Base-by-base conservation (phyloP, 1,140 invertebrate genomes). In the Drosophila insularis region DNA sequence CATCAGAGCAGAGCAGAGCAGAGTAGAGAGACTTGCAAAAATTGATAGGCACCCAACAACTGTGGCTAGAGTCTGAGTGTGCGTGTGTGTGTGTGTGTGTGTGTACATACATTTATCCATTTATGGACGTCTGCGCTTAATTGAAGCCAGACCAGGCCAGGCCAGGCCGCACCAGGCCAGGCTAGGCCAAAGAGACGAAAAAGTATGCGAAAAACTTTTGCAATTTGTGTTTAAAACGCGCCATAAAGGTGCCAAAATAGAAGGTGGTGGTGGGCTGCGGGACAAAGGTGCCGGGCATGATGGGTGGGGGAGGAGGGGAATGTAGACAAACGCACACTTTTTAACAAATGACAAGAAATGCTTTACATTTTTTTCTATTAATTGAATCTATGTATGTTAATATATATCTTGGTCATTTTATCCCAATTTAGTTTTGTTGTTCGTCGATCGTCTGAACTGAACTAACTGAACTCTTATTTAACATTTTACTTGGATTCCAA, bases 61-160 rank as follows among this genome's bases (percentile, higher is more conserved):
- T 66, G 55, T 62, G 68, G 66, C 68, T 62, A 61, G 58, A 65
- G 17, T 31, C 43, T 21, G n/a, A 62, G 17, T 32, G 1, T 56
- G 2, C 10, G 7, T 46, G 31, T 54, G 11, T 23, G 21, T 59
- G 19, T 32, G 58, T 60, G 37, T 64, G 43, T 46, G 60, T 55
- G 32, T 50, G 68, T 59, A 59, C 39, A 40, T 70, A 61, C 63
- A 55, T 73, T 54, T 80, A 53, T 70, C 81, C 81, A 86, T 86
- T 86, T 86, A 86, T 87, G 78, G 81, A 86, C 70, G 84, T 87
- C 82, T 81, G 81, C 75, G 81, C 81, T 86, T 86, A 86, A 86
- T 86, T 86, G 81, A 86, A 75, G 78, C 78, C 68, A 78, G 74
- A 68, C 74, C 70, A 46, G 43, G 43, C 43, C 43, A 46, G 43